Base-by-base conservation (phyloP, 2,888 invertebrate genomes). In the Biston stratarius region DNA sequence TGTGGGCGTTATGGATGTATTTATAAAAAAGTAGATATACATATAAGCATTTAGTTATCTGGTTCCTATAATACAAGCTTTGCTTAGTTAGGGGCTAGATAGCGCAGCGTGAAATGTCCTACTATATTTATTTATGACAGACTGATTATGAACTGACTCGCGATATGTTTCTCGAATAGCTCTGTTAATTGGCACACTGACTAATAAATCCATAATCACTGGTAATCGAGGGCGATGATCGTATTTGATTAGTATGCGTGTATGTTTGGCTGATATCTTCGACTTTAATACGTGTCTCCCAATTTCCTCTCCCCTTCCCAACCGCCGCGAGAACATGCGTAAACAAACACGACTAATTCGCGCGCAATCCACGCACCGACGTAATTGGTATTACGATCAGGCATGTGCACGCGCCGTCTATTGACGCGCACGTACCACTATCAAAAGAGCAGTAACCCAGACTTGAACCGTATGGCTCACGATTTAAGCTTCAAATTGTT, bases 331-430 rank as follows among this genome's bases (percentile, higher is more conserved):
- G 59, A 60, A 56, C 61, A 45, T 34, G 57, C 53, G 71, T 72
- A 74, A 74, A 72, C 72, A 74, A 74, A 69, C 74, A 61, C 38
- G 59, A 36, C 34, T 44, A 53, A 71, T 72, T 72, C 59, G 71
- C 64, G 66, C 60, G 67, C 70, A 40, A 61, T 15, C 44, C 72
- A 70, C 70, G 74, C 72, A 64, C 63, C 47, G 55, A 10, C 36
- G 44, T 58, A 61, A 67, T 70, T 69, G 59, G 57, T 49, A 66
- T 58, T 72, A 63, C 69, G 67, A 59, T 70, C 61, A 61, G 44
- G 59, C 44, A 64, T 62, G 70, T 53, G 72, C 70, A 57, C 56
- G 66, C 58, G 72, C 52, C 53, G 47, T 7, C 34, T 44, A 36
- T 51, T 53, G 66, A 47, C 61, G n/a, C n/a, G n/a, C n/a, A n/a